These are phyloP conservation scores for Platycheirus albimanus DNA, from an alignment of 2,888 invertebrate species.

Conservation along the genomic window DNA sequence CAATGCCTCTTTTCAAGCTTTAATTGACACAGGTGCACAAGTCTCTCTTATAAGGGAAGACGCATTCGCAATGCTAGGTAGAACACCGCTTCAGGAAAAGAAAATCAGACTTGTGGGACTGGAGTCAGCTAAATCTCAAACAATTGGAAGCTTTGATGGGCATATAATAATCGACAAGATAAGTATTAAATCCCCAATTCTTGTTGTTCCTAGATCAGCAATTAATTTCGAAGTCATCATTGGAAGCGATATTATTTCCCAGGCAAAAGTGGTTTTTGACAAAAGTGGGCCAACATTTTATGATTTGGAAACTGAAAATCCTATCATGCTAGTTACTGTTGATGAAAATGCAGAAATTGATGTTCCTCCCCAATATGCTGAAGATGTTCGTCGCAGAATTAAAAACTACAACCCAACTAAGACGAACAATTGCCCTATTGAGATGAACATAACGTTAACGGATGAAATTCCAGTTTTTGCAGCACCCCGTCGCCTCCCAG, in stretches of 20 bases:
- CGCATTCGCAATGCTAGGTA: background rate
- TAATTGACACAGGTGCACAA: constrained; percentile 42
- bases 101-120: constrained; percentile 28
- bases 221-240: constrained; percentile 36
- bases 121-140: constrained; percentile 27
- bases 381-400: constrained; percentile 4
- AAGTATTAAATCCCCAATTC: constrained; percentile 13
- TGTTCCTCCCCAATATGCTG: background rate
- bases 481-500: constrained; percentile 8
- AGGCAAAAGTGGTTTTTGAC: constrained; percentile 11
- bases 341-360: constrained; percentile 13
- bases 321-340: constrained; percentile 19
- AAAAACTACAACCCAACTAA: constrained; percentile 2
- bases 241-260: constrained; percentile 38
- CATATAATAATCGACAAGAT: constrained; percentile 31
- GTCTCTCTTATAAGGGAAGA: constrained; percentile 21
- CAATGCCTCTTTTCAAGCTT: constrained; percentile 15
- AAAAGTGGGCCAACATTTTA: constrained; percentile 11
- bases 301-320: background rate
- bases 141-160: constrained; percentile 33
- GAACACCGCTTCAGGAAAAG: background rate
- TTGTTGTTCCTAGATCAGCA: constrained; percentile 27
- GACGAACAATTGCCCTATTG: background rate
- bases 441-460: constrained; percentile 6
- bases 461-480: constrained; percentile 25